Evolutionary conservation across 1,140 invertebrate genomes (phyloP).

Genomic region (Drosophila prosaltans): DNA sequence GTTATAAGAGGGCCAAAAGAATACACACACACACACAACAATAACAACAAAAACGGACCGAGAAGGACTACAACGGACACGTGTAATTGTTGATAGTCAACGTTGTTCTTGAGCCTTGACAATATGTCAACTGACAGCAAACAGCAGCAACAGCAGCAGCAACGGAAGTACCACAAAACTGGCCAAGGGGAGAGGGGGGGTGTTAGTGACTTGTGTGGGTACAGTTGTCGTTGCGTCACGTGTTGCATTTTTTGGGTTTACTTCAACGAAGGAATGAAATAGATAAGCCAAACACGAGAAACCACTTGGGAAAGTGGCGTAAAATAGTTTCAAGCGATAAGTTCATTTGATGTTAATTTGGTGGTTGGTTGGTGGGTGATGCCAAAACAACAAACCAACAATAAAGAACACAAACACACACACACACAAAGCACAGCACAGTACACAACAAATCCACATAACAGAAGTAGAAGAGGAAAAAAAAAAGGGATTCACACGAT

Average conservation of each 20-base stretch:
- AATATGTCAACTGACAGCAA: conserved; percentile 75
- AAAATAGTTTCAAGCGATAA: conserved; percentile 78
- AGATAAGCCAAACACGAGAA: conserved; percentile 75
- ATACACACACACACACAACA: conserved; percentile 36
- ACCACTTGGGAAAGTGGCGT: conserved; percentile 78
- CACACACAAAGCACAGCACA: conserved; percentile 5
- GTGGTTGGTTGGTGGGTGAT: conserved; percentile 40
- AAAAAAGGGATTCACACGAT: conserved; percentile 65
- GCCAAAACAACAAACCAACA: conserved; percentile 8
- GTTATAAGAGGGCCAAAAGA: conserved; percentile 26
- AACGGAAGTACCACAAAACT: not conserved
- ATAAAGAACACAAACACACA: conserved; percentile 3
- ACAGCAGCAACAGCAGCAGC: conserved; percentile 3
- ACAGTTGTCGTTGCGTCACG: conserved; percentile 64
- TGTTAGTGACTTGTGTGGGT: conserved; percentile 23
- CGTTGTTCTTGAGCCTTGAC: conserved; percentile 56
- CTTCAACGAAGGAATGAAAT: conserved; percentile 29
- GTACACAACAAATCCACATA: conserved; percentile 28
- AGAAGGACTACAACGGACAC: conserved; percentile 45
- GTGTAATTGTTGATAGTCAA: conserved; percentile 75
- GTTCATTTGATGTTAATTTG: conserved; percentile 79
- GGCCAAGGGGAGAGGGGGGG: not conserved
- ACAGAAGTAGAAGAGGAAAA: conserved; percentile 17
- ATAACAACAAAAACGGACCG: not conserved
- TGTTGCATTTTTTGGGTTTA: conserved; percentile 56